phyloP scores from a whole-genome alignment of 2,888 invertebrate genomes.

The Gerosis bhagava region DNA sequence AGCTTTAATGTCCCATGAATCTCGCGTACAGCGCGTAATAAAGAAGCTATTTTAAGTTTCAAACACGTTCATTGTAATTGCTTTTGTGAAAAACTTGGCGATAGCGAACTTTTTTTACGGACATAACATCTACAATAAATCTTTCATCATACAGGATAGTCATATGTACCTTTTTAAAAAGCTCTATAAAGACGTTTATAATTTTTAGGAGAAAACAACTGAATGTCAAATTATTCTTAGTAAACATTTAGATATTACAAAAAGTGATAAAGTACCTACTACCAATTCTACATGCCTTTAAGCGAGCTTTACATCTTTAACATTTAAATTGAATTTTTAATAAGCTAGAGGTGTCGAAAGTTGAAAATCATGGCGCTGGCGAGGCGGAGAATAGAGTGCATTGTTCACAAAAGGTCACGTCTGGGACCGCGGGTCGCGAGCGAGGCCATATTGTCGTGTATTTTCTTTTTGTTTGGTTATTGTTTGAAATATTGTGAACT shows the following conservation, averaged over 20 bases:
- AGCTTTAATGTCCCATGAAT: slow-evolving; percentile 45
- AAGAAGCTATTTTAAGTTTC: slow-evolving; percentile 53
- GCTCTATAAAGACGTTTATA: too few relatives aligned
- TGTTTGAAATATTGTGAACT: too few relatives aligned
- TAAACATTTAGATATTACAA: too few relatives aligned
- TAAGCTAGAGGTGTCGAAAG: slow-evolving; percentile 54
- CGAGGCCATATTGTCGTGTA: slow-evolving; percentile 19
- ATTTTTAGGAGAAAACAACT: too few relatives aligned
- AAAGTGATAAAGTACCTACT: too few relatives aligned
- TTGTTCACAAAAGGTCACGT: slow-evolving; percentile 49
- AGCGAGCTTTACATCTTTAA: slow-evolving; percentile 1
- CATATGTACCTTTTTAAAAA: too few relatives aligned
- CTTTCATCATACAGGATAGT: too few relatives aligned
- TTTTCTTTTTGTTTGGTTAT: slow-evolving; percentile 12
- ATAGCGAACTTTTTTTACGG: slow-evolving; percentile 10
- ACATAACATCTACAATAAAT: too few relatives aligned
- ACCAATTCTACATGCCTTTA: background rate
- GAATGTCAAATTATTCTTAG: too few relatives aligned
- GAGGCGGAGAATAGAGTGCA: slow-evolving; percentile 47
- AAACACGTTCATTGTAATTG: slow-evolving; percentile 41
- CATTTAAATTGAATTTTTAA: slow-evolving; percentile 19
- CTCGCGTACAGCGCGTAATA: slow-evolving; percentile 43
- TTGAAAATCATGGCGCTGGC: slow-evolving; percentile 38
- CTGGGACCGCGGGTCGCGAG: slow-evolving; percentile 34
- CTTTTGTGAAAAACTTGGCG: slow-evolving; percentile 38